Evolutionary conservation across 2,797 vertebrate species (phyloP), one percentile per base, ranked within the genome.

Genomic region (Danio tinwini): DNA sequence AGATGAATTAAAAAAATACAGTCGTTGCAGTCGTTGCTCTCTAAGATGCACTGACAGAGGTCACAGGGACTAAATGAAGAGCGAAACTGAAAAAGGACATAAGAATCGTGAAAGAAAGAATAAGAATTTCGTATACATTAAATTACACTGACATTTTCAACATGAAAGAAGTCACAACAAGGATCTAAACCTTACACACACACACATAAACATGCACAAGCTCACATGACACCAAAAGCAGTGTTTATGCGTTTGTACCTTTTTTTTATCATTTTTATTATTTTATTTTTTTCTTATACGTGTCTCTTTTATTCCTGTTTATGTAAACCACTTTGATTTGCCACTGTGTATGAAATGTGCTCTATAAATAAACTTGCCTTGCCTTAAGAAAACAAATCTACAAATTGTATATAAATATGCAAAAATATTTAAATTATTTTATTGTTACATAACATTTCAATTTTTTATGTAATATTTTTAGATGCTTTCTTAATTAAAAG

Each of bases 41-140:
- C 93, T 94, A 93, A 95, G 92, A 92, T 94, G 92, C n/a, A n/a
- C n/a, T n/a, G 93, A 89, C 89, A 90, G 89, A 89, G 89, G 88
- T 88, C 91, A 93, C 3, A 29, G 56, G 50, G 75, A 73, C 70
- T 86, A 13, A 55, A 58, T 14, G 16, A 73, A 80, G 74, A 82
- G 61, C 64, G 78, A 69, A 49, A 80, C 69, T 59, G 44, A 45
- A 64, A 6, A 39, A 39, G 14, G 67, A 13, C 65, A n/a, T 65
- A 17, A 65, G 21, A 69, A 11, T n/a, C n/a, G n/a, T n/a, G n/a
- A n/a, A n/a, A n/a, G n/a, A n/a, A n/a, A n/a, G n/a, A n/a, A n/a
- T 65, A 17, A 65, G 21, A 69, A 11, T 29, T 29, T 29, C 29
- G 1, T 29, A 29, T 1, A 29, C 29, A 3, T 29, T 29, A 29